These are phyloP conservation scores for Leucophenga maculata DNA, from an alignment of 2,888 invertebrate genomes.

Conservation along the genomic window DNA sequence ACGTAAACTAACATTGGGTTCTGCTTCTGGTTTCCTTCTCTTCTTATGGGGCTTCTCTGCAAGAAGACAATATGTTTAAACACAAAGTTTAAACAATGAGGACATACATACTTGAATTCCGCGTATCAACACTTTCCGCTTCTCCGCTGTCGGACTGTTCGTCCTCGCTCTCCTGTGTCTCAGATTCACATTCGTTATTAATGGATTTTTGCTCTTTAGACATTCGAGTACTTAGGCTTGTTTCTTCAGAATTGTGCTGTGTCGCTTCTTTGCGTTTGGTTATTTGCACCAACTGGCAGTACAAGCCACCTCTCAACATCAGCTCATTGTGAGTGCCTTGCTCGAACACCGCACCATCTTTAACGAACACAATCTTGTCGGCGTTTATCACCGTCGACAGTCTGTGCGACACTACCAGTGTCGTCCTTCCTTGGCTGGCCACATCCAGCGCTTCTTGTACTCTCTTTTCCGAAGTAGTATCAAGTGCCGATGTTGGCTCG, in stretches of 20 bases:
- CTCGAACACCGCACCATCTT: conserved; percentile 81
- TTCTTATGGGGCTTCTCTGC: conserved; percentile 52
- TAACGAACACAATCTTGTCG: conserved; percentile 80
- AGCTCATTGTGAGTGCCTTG: conserved; percentile 83
- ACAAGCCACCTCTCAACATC: conserved; percentile 77
- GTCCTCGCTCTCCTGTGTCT: background rate
- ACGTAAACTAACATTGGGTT: conserved; percentile 70
- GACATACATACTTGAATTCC: conserved; percentile 50
- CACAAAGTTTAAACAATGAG: no score
- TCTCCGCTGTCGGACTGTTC: conserved; percentile 47
- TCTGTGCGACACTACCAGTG: conserved; percentile 83
- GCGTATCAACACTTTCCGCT: conserved; percentile 47
- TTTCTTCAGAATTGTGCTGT: conserved; percentile 33
- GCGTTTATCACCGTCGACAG: conserved; percentile 82
- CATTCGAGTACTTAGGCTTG: background rate
- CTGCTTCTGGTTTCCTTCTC: conserved; percentile 49
- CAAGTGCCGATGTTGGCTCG: conserved; percentile 89
- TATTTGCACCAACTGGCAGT: conserved; percentile 79
- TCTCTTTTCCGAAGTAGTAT: conserved; percentile 84
- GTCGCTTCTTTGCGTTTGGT: conserved; percentile 72
- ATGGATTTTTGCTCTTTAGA: background rate
- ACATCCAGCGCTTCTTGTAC: conserved; percentile 87
- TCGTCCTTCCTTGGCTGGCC: conserved; percentile 82
- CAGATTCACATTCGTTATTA: background rate
- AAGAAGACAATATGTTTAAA: conserved; percentile 1